Evolutionary conservation across 2,888 invertebrate genomes (phyloP), one percentile per base, ranked within the genome.

Genomic region (Nesidiocoris tenuis): DNA sequence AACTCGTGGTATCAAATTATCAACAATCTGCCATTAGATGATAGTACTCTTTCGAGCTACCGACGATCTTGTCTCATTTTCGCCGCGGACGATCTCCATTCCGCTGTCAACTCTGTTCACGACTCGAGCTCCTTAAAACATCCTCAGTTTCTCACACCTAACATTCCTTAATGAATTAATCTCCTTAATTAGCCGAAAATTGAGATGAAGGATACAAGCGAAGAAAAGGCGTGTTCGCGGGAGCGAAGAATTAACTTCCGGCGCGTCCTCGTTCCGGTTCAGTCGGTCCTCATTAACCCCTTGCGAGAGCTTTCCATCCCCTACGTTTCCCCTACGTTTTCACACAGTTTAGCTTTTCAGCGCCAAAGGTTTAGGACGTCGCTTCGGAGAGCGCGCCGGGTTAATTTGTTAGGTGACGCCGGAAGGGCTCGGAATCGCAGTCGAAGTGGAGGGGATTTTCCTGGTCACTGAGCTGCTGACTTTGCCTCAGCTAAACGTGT

Each of bases 231-330:
- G 39, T 39, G 39, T 39, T 39, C 39, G 39, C 39, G 72, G 16
- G 72, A 22, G n/a, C 23, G 70, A 61, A 23, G 72, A 61, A 39
- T 72, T 72, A 72, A 72, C 72, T 72, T 72, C 72, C 72, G 39
- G 63, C 54, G 22, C 63, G 25, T 56, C 70, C n/a, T 16, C 72
- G 72, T 72, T 63, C n/a, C 72, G 72, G 63, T 39, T 72, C 61
- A 72, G 72, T 72, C 39, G 63, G 55, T 61, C 39, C 61, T 72
- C 72, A 72, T 72, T 72, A 72, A 17, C 72, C 72, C 63, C 56
- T 16, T 7, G 39, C 39, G 12, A 39, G 12, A 39, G 39, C 39
- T 39, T 12, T 39, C 39, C 12, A 39, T 39, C 39, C 39, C 12
- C 12, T 39, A 39, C 39, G 12, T 12, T 39, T 39, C 5, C n/a